Base-by-base conservation (phyloP, 2,113 vertebrate genomes). In the Cyprinodon tularosa region DNA sequence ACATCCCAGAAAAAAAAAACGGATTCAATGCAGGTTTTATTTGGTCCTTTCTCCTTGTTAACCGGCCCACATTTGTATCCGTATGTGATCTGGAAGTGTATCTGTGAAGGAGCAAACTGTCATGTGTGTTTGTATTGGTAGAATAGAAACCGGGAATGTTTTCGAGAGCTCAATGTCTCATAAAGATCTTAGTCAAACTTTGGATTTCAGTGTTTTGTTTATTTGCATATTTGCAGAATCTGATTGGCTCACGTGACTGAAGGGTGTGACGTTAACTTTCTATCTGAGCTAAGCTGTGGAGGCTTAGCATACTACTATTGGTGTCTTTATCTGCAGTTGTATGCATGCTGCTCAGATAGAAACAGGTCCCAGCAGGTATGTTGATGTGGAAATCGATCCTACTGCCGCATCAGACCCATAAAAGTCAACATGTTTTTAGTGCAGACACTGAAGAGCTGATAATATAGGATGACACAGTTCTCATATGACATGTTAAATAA, bases 101-200 rank as follows among this genome's bases (percentile, higher is more conserved):
- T 67, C 20, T 90, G 80, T 86, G 78, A 80, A 39, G 74, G 77
- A 71, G 76, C 72, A 76, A 93, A 95, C 93, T 95, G 15, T 53
- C 50, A 7, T 15, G 15, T 96, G 96, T 97, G 95, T 96, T 95
- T 95, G 92, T 96, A 94, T 96, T 94, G 91, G 92, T 96, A 96
- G 96, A 95, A 88, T 96, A 94, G 96, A 95, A 92, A 29, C 83
- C 76, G 74, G 95, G 92, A 94, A 94, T 96, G 95, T 87, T 97
- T 29, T 95, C 90, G 92, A 94, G 94, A 96, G 93, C 92, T 93
- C 91, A 91, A 93, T 96, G 91, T 71, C 81, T 91, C 88, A 95
- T 94, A 92, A 93, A 94, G 81, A 87, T 88, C 89, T 88, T 60
- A 86, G 63, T 88, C 38, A 42, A 85, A 81, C 66, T 80, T 84